These are phyloP conservation scores for Abrostola triplasia DNA, from an alignment of 2,888 invertebrate species.

Conservation along the genomic window DNA sequence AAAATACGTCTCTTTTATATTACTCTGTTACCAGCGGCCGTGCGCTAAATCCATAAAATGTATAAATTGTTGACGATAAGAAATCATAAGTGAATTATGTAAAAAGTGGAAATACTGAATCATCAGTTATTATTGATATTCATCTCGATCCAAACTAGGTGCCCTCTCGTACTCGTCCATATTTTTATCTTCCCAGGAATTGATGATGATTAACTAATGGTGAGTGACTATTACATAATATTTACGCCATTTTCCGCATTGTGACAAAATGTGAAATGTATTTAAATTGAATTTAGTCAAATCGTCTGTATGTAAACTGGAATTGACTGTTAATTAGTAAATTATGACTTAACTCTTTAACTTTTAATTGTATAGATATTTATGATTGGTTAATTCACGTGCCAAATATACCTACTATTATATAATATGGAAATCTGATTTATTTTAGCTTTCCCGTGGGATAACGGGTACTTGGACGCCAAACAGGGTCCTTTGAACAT, in stretches of 20 bases:
- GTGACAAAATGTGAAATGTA: constrained; percentile 84
- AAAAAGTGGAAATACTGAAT: too few relatives aligned
- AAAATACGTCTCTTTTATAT: constrained; percentile 46
- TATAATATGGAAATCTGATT: constrained; percentile 9
- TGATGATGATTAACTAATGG: constrained; percentile 77
- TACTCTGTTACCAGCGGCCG: constrained; percentile 41
- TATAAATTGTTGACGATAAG: constrained; percentile 13
- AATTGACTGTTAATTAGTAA: constrained; percentile 45
- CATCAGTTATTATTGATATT: constrained; percentile 11
- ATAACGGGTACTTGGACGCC: constrained; percentile 36
- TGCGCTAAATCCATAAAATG: constrained; percentile 24
- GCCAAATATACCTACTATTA: constrained; percentile 36
- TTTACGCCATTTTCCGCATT: constrained; percentile 79
- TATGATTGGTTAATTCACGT: constrained; percentile 9
- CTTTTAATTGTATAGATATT: background rate
- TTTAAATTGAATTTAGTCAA: constrained; percentile 39
- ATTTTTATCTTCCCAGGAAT: constrained; percentile 86
- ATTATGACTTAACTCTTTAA: background rate
- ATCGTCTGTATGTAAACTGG: constrained; percentile 40
- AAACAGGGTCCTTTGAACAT: constrained; percentile 20
- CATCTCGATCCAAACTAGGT: constrained; percentile 15
- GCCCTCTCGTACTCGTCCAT: constrained; percentile 77
- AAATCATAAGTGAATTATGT: constrained; percentile 6
- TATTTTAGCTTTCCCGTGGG: constrained; percentile 18
- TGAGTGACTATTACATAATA: constrained; percentile 73